Conservation (phyloP, 2,113 vertebrate species). For the Geothlypis trichas region DNA sequence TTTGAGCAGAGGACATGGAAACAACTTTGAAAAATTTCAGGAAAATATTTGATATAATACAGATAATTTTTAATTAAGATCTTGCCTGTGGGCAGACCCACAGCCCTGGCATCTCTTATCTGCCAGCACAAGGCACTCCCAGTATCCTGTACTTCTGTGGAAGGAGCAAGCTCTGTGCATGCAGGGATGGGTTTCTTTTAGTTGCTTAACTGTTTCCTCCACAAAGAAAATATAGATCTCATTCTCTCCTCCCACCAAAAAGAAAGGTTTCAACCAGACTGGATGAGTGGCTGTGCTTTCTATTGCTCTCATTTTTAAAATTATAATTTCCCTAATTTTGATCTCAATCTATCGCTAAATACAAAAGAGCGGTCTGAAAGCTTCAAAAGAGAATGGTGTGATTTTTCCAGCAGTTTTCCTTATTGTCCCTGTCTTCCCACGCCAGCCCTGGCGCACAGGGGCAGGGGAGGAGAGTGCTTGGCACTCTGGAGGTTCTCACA, state of each 20-base stretch:
- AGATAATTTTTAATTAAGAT: slow-evolving; percentile 64
- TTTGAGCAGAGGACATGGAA: neutral
- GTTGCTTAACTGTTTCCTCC: neutral
- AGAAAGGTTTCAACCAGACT: neutral
- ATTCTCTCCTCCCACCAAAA: neutral
- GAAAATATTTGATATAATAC: slow-evolving; percentile 34
- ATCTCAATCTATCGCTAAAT: slow-evolving; percentile 43
- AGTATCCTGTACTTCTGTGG: neutral
- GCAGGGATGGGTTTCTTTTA: neutral
- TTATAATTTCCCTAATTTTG: slow-evolving; percentile 29
- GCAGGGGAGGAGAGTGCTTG: slow-evolving; percentile 34
- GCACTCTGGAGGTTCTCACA: slow-evolving; percentile 50
- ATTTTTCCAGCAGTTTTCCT: slow-evolving; percentile 27
- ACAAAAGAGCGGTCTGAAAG: neutral
- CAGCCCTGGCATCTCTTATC: slow-evolving; percentile 39
- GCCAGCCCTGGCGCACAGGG: neutral
- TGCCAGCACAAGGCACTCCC: slow-evolving; percentile 32
- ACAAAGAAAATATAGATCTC: neutral
- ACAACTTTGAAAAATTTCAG: neutral
- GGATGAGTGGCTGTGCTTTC: neutral
- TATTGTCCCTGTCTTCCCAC: slow-evolving; percentile 55
- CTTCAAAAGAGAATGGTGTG: neutral
- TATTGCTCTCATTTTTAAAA: neutral
- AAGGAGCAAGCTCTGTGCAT: neutral
- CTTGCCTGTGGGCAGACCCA: slow-evolving; percentile 28